Conservation (phyloP, 2,888 invertebrate genomes). For the Asteroscopus sphinx region DNA sequence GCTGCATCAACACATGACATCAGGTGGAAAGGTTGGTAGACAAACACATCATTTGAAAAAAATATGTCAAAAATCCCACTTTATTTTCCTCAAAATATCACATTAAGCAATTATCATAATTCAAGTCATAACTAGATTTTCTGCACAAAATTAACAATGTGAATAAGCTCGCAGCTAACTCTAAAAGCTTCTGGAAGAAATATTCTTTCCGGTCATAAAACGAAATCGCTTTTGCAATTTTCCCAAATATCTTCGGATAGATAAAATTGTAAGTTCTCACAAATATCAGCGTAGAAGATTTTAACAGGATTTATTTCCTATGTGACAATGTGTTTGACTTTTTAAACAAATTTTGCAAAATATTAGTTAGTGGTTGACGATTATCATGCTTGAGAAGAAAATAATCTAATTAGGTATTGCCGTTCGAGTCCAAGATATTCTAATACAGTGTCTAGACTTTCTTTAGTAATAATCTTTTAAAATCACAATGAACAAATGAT, state of each 20-base stretch:
- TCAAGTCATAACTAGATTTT: conserved; percentile 19
- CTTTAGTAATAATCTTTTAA: too few relatives aligned
- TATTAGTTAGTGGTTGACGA: too few relatives aligned
- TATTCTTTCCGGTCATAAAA: conserved; percentile 57
- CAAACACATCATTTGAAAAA: too few relatives aligned
- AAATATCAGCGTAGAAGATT: conserved; percentile 19
- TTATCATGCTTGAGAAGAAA: too few relatives aligned
- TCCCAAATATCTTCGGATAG: conserved; percentile 44
- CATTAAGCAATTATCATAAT: conserved; percentile 31
- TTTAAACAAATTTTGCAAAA: too few relatives aligned
- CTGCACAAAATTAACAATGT: conserved; percentile 46
- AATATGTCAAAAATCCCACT: too few relatives aligned
- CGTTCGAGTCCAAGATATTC: too few relatives aligned
- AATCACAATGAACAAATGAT: too few relatives aligned
- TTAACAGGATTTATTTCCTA: conserved; percentile 15
- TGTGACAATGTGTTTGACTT: conserved; percentile 1
- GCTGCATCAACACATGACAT: too few relatives aligned
- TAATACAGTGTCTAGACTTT: too few relatives aligned
- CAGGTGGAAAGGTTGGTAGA: too few relatives aligned
- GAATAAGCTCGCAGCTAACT: conserved; percentile 36
- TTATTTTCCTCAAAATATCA: not conserved
- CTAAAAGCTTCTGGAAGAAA: conserved; percentile 57
- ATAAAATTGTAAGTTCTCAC: conserved; percentile 43
- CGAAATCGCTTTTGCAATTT: conserved; percentile 50
- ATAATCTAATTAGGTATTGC: too few relatives aligned